Base-by-base conservation (phyloP, 2,888 invertebrate species). In the Cephus runcator region DNA sequence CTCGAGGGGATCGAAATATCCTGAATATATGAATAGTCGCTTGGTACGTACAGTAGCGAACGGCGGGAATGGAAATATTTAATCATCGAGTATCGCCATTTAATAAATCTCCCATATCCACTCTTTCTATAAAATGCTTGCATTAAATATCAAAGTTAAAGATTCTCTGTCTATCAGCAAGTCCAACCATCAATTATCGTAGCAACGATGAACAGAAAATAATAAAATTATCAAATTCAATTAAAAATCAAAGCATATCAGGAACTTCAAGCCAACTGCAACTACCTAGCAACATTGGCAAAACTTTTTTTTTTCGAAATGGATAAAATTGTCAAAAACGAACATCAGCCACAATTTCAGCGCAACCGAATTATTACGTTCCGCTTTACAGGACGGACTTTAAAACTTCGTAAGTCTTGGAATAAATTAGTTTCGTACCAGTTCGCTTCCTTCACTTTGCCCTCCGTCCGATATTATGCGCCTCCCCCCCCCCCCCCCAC, bases 371-470 rank as follows among this genome's bases (percentile, higher is more conserved):
- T 71, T 71, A 71, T 71, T 71, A 23, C 71, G 31, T 71, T 71
- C 71, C 71, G 71, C 71, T 71, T 71, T 34, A 34, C 31, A 31
- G 33, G 31, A 34, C 31, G 12, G 71, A 34, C 71, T 71, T 71
- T 31, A 71, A 71, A 71, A 71, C 31, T 71, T 71, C 15, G 12
- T 34, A 34, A 71, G 71, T 71, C 71, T 6, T 15, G 71, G 33
- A 71, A 71, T 71, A 71, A 71, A 71, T 71, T 71, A 34, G 71
- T 56, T 56, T 56, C 56, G 56, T 56, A 56, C 23, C 56, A 56
- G 56, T 23, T 56, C 9, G 56, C 56, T 56, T 23, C 56, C 23
- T 56, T 23, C 56, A 23, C 56, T 56, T 56, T 56, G 56, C 56
- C 56, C 56, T 56, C 23, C 23, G 23, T 0, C 56, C 23, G 23